These are phyloP conservation scores for Chymomyza costata DNA, from an alignment of 1,140 invertebrate genomes.

Conservation along the genomic window DNA sequence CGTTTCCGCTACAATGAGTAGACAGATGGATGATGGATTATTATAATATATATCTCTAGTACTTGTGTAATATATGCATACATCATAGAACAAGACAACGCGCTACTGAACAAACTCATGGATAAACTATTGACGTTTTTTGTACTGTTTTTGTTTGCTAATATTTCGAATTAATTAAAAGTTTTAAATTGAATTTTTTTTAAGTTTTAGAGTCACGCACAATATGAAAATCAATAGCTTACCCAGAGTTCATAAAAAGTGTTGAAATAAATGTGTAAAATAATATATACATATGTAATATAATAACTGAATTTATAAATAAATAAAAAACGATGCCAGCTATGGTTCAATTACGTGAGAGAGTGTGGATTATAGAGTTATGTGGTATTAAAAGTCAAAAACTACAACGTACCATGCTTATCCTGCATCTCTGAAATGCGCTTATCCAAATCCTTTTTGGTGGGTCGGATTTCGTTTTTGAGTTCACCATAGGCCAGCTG, in stretches of 20 bases:
- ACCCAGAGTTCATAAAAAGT: constrained; percentile 73
- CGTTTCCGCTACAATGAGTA: constrained; percentile 83
- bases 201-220: constrained; percentile 17
- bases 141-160: constrained; percentile 7
- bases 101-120: constrained; percentile 76
- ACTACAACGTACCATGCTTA: constrained; percentile 83
- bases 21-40: constrained; percentile 45
- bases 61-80: constrained; percentile 30
- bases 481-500: constrained; percentile 75
- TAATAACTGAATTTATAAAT: too few relatives aligned
- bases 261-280: constrained; percentile 3
- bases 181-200: constrained; percentile 12
- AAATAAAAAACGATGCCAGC: too few relatives aligned
- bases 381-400: too few relatives aligned
- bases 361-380: too few relatives aligned
- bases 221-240: constrained; percentile 78
- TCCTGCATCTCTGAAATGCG: constrained; percentile 86
- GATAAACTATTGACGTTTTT: constrained; percentile 79
- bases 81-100: constrained; percentile 34
- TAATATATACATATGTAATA: too few relatives aligned
- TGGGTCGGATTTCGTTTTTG: constrained; percentile 77
- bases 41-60: constrained; percentile 32
- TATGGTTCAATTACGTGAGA: too few relatives aligned
- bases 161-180: constrained; percentile 18
- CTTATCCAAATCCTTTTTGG: constrained; percentile 82